These are phyloP conservation scores for Protonibea diacanthus DNA, from an alignment of 2,797 vertebrate species.

Conservation along the genomic window DNA sequence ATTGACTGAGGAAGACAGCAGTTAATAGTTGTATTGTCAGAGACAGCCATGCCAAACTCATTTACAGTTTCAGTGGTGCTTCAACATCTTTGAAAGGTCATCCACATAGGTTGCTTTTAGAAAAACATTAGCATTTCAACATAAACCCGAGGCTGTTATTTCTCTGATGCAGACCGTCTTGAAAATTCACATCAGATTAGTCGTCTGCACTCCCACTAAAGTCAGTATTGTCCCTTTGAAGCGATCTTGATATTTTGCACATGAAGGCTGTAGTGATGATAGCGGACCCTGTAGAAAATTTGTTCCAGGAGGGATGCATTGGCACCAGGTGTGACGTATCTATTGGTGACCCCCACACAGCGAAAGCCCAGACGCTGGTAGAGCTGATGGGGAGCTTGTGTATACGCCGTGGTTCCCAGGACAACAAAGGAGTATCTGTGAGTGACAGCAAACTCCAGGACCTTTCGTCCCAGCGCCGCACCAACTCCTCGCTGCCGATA, in stretches of 20 bases:
- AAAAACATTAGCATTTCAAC: background rate
- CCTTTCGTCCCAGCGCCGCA: slow-evolving; percentile 86
- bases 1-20: background rate
- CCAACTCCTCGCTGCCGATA: slow-evolving; percentile 86
- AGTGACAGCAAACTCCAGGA: slow-evolving; percentile 88
- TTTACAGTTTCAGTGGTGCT: background rate
- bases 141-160: background rate
- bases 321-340: slow-evolving; percentile 67
- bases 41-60: background rate
- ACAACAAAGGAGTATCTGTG: slow-evolving; percentile 85
- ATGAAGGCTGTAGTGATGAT: slow-evolving; percentile 60
- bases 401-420: slow-evolving; percentile 88
- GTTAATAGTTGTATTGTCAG: background rate
- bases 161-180: background rate
- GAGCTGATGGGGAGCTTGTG: slow-evolving; percentile 86
- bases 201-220: background rate
- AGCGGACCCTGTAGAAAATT: slow-evolving; percentile 66
- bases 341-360: slow-evolving; percentile 85
- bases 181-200: background rate
- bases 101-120: background rate
- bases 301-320: slow-evolving; percentile 30
- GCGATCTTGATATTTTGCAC: slow-evolving; percentile 10
- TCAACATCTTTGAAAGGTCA: background rate
- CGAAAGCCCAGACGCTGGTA: slow-evolving; percentile 90
- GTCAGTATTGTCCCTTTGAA: background rate